These are phyloP conservation scores for Tricholauxania praeusta DNA, from an alignment of 2,888 invertebrate genomes.

Conservation along the genomic window DNA sequence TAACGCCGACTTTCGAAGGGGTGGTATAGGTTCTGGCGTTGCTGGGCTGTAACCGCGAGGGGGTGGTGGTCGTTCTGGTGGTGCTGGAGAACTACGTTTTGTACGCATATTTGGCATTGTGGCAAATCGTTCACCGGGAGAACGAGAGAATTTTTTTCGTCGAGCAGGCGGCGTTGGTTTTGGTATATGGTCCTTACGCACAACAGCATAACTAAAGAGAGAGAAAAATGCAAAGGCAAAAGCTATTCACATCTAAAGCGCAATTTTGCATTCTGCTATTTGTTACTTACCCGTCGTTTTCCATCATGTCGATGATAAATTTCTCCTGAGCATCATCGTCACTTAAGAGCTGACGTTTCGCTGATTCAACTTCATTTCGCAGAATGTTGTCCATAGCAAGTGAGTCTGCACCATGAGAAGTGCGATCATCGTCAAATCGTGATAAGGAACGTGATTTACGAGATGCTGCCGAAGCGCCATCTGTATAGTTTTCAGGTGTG, in stretches of 20 bases:
- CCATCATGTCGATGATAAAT: slow-evolving; percentile 66
- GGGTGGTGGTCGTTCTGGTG: slow-evolving; percentile 72
- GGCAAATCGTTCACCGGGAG: slow-evolving; percentile 75
- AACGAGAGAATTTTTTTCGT: slow-evolving; percentile 71
- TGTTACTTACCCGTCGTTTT: slow-evolving; percentile 65
- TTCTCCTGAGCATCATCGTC: slow-evolving; percentile 53
- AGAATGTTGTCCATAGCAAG: slow-evolving; percentile 69
- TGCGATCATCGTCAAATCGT: slow-evolving; percentile 77
- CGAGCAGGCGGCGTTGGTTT: slow-evolving; percentile 74
- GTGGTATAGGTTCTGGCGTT: slow-evolving; percentile 68
- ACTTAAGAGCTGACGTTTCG: slow-evolving; percentile 22
- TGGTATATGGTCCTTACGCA: slow-evolving; percentile 78
- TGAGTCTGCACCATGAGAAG: slow-evolving; percentile 79
- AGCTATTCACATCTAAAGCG: slow-evolving; percentile 54
- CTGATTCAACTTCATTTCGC: slow-evolving; percentile 20
- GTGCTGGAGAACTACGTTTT: slow-evolving; percentile 64
- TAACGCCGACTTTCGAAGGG: slow-evolving; percentile 73
- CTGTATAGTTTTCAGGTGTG: slow-evolving; percentile 69
- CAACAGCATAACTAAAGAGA: slow-evolving; percentile 78
- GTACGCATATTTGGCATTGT: slow-evolving; percentile 72
- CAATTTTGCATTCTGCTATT: neutral
- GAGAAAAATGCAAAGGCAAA: slow-evolving; percentile 36
- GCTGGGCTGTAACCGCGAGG: slow-evolving; percentile 74
- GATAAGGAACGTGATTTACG: slow-evolving; percentile 72
- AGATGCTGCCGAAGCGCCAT: slow-evolving; percentile 72